A percentile compares a stretch with the other conserved stretches of the same genome.
phyloP scores from a whole-genome alignment of 2,888 invertebrate species.

The Eristalis pertinax region DNA sequence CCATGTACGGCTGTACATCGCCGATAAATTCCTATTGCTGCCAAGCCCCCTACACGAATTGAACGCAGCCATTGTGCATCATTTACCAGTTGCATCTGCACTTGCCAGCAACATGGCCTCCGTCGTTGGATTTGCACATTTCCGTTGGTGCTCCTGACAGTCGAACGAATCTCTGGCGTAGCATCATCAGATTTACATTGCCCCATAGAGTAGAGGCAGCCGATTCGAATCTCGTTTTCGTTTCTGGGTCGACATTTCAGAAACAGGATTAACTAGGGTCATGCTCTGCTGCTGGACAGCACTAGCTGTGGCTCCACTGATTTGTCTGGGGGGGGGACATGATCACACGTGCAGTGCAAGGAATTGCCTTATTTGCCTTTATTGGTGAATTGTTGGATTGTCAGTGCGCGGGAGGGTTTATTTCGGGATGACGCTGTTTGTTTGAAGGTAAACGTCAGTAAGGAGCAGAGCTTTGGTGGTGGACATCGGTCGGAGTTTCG shows the following conservation, averaged over 20 bases:
- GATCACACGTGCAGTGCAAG: too few relatives aligned
- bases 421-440: too few relatives aligned
- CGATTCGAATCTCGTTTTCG: neutral
- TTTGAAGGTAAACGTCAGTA: too few relatives aligned
- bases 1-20: neutral
- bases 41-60: neutral
- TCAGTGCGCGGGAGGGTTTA: too few relatives aligned
- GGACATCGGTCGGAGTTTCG: too few relatives aligned
- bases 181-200: constrained; percentile 12
- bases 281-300: neutral
- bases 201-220: neutral
- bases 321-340: too few relatives aligned
- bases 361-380: too few relatives aligned
- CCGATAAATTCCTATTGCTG: constrained; percentile 9
- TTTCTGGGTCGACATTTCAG: neutral
- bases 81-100: constrained; percentile 49
- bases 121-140: constrained; percentile 14
- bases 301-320: neutral
- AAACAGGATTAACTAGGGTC: neutral
- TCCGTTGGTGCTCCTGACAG: constrained; percentile 17
- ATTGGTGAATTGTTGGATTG: too few relatives aligned
- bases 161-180: constrained; percentile 16
- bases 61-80: constrained; percentile 11
- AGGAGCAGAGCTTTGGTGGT: too few relatives aligned
- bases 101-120: constrained; percentile 23